Evolutionary conservation across 2,888 invertebrate genomes (phyloP), one percentile per base, ranked within the genome.

Genomic region (Eupithecia subfuscata): DNA sequence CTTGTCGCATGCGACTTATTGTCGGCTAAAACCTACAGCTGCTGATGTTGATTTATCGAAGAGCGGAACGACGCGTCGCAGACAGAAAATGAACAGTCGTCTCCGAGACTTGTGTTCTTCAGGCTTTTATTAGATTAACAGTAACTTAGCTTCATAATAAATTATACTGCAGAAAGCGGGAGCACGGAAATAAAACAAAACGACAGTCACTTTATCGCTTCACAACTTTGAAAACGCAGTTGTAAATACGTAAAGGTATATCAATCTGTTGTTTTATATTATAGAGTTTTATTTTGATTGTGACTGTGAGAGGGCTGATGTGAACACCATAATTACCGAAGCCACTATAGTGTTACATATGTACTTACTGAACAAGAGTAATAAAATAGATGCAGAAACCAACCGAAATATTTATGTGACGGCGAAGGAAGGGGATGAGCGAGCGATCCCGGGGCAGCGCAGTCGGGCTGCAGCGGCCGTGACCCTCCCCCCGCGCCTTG

Each of bases 21-120:
- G 68, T 70, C 37, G 63, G 14, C 71, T 48, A 69, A 6, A 7
- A 18, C 71, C 40, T 70, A 70, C 78, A 75, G 72, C 70, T 79
- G 7, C 34, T 40, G 75, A 74, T 70, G 80, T 18, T 85, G 85
- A 88, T 85, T 85, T 87, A 86, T 83, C 69, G 70, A 79, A 80
- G 80, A 80, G 71, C 18, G 2, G 48, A 48, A 48, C 48, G 48
- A 48, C 16, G 45, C 79, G 83, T 81, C 79, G 72, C 81, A 81
- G 81, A 83, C 81, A 78, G 79, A 78, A 80, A 82, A 83, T 79
- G 80, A 80, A 76, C 75, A 78, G 75, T 77, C 77, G 34, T 37
- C 68, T 74, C 37, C 69, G 77, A 48, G 18, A 48, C 18, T 48
- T 18, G 48, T 48, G 48, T 48, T 48, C 18, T 18, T 48, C 7